phyloP scores from a whole-genome alignment of 1,140 invertebrate species.

The Orussus abietinus region DNA sequence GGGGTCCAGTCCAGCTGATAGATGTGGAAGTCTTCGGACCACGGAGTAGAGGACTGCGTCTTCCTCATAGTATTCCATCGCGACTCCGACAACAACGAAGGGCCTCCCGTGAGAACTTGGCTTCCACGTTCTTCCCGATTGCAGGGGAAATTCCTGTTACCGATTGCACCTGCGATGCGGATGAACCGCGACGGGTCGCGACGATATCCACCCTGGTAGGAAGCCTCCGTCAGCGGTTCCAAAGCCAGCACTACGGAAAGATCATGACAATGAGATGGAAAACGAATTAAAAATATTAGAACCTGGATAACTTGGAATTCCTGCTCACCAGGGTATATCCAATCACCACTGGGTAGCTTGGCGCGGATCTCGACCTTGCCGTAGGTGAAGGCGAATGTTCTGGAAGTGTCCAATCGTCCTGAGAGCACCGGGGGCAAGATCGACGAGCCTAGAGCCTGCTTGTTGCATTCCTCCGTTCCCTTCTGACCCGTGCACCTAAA shows the following conservation, averaged over 20 bases:
- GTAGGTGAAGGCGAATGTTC: slow-evolving; percentile 56
- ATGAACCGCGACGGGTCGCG: too few species aligned
- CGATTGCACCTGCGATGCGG: too few species aligned
- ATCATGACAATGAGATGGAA: too few species aligned
- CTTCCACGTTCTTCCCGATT: too few species aligned
- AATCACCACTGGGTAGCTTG: slow-evolving; percentile 65
- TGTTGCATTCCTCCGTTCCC: slow-evolving; percentile 49
- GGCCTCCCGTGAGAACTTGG: too few species aligned
- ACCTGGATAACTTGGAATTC: too few species aligned
- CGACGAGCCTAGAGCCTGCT: slow-evolving; percentile 47
- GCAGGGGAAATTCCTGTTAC: too few species aligned
- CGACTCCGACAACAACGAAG: too few species aligned
- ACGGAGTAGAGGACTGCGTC: slow-evolving; percentile 32
- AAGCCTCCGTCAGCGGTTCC: too few species aligned
- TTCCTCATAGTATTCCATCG: not conserved
- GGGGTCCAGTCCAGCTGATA: slow-evolving; percentile 61
- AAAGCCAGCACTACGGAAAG: too few species aligned
- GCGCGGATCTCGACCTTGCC: slow-evolving; percentile 62
- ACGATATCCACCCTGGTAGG: too few species aligned
- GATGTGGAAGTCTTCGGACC: slow-evolving; percentile 61
- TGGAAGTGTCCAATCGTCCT: slow-evolving; percentile 63
- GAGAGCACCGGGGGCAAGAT: slow-evolving; percentile 67
- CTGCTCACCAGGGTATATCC: slow-evolving; percentile 64
- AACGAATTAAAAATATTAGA: too few species aligned
- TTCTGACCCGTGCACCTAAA: slow-evolving; percentile 61